A percentile compares a stretch with the other conserved stretches of the same genome.
These are phyloP conservation scores for Geotrupes spiniger DNA, from an alignment of 2,888 invertebrate species.

Conservation along the genomic window DNA sequence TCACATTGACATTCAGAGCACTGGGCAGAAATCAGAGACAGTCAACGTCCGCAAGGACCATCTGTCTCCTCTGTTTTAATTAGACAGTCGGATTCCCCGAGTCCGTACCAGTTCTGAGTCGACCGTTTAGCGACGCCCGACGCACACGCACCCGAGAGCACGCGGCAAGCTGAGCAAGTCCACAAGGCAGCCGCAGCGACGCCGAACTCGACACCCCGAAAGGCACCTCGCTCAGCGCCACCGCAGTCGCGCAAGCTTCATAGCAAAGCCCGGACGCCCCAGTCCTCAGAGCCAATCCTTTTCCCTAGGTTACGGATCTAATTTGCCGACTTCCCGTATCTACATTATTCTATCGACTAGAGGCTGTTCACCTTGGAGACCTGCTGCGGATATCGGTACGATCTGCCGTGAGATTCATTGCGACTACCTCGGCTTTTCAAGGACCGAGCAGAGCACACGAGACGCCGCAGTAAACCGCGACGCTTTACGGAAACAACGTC, in stretches of 20 bases:
- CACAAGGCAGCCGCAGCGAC: constrained; percentile 39
- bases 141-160: constrained; percentile 10
- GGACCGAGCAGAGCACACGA: constrained; percentile 58
- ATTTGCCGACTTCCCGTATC: too few relatives aligned
- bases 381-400: constrained; percentile 7
- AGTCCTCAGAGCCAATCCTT: constrained; percentile 58
- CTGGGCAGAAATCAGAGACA: constrained; percentile 70
- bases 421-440: constrained; percentile 36
- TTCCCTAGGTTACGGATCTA: constrained; percentile 44
- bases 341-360: too few relatives aligned
- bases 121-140: constrained; percentile 47
- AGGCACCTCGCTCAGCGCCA: constrained; percentile 11
- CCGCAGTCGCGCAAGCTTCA: constrained; percentile 14
- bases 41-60: constrained; percentile 61
- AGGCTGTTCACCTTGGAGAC: too few relatives aligned
- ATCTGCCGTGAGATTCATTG: neutral
- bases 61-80: constrained; percentile 71
- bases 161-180: constrained; percentile 34
- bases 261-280: constrained; percentile 10
- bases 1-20: too few relatives aligned
- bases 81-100: constrained; percentile 61
- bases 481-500: constrained; percentile 10
- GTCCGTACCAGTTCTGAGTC: constrained; percentile 54
- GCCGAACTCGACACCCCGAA: constrained; percentile 45
- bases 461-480: constrained; percentile 28